phyloP scores from a whole-genome alignment of 2,113 vertebrate species.

The Regulus satrapa region DNA sequence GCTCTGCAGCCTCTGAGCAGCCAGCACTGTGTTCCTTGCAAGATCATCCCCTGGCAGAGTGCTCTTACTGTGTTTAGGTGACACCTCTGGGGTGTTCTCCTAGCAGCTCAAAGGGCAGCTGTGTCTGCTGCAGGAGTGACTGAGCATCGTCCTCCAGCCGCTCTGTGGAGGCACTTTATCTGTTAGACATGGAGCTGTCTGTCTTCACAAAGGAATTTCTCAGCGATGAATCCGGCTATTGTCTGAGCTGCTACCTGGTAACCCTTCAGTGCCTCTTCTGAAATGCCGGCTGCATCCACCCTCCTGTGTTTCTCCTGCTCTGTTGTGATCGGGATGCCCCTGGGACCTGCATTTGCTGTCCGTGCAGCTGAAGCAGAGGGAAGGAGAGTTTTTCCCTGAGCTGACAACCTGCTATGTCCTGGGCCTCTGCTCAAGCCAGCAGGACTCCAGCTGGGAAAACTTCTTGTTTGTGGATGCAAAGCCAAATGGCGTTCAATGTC shows the following conservation, averaged over 20 bases:
- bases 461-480: neutral
- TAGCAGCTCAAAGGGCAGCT: neutral
- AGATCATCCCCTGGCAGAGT: neutral
- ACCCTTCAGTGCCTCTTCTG: constrained; percentile 54
- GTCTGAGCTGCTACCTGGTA: constrained; percentile 27
- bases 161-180: neutral
- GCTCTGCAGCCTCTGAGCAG: constrained; percentile 19
- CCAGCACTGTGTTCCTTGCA: neutral
- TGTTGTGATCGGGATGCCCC: rapidly evolving
- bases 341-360: neutral
- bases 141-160: neutral
- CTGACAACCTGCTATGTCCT: neutral
- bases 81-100: neutral
- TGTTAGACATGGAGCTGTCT: neutral
- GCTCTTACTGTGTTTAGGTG: neutral
- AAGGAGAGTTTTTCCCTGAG: neutral
- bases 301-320: neutral
- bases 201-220: neutral
- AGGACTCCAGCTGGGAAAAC: neutral
- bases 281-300: neutral
- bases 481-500: neutral
- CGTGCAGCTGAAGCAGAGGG: neutral
- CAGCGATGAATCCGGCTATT: neutral
- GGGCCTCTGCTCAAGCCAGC: neutral
- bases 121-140: neutral